Conservation (phyloP, 1,140 invertebrate species). For the Drosophila bocki region DNA sequence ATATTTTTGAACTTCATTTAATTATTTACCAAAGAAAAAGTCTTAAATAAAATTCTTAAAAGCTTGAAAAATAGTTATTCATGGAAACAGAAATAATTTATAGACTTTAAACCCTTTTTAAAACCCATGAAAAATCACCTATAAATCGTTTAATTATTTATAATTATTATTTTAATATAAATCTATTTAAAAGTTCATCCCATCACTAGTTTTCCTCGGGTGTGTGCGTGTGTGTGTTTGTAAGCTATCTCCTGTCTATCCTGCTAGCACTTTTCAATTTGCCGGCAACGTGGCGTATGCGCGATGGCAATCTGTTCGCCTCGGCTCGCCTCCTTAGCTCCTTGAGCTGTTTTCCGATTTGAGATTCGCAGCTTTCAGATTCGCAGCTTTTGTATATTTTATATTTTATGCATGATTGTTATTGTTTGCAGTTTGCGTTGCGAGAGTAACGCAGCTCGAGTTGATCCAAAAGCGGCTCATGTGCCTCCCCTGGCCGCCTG, state of each 20-base stretch:
- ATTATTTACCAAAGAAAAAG: background rate
- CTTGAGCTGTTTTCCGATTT: constrained; percentile 17
- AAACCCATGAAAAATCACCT: background rate
- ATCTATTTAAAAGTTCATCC: background rate
- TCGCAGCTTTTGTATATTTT: constrained; percentile 34
- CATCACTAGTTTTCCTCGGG: constrained; percentile 5
- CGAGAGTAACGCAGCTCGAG: constrained; percentile 41
- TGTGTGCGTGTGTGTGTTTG: constrained; percentile 10
- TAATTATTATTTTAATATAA: background rate
- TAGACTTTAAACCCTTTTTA: background rate
- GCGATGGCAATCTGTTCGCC: constrained; percentile 71
- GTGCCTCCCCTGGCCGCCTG: constrained; percentile 34
- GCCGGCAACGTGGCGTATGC: constrained; percentile 63
- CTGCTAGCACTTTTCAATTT: constrained; percentile 56
- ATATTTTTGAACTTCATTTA: background rate
- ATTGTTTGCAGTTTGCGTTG: constrained; percentile 72
- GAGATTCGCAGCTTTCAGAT: constrained; percentile 9
- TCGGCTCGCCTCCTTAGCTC: background rate
- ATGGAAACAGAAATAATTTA: background rate
- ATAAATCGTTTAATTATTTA: too few relatives aligned
- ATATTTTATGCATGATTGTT: constrained; percentile 77
- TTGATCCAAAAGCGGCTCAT: constrained; percentile 73
- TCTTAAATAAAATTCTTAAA: background rate
- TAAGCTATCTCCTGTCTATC: constrained; percentile 36
- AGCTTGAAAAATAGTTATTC: background rate